These are phyloP conservation scores for Andricus curvator DNA, from an alignment of 2,888 invertebrate genomes.

Conservation along the genomic window DNA sequence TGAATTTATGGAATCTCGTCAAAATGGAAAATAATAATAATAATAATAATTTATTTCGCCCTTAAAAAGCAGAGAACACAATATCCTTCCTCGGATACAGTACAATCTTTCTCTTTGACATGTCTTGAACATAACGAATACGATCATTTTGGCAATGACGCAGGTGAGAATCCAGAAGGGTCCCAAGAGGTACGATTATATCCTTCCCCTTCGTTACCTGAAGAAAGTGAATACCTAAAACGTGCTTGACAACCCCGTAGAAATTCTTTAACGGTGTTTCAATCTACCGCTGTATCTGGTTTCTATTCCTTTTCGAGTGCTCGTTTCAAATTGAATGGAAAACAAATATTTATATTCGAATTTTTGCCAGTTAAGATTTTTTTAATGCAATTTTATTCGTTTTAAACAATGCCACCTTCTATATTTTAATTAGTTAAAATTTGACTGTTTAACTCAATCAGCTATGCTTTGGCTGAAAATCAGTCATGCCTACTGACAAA, in stretches of 20 bases:
- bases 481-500: no score
- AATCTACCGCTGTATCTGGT: not conserved
- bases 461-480: no score
- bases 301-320: not conserved
- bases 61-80: constrained; percentile 12
- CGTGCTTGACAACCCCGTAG: constrained; percentile 33
- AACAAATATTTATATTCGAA: not conserved
- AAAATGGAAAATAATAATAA: constrained; percentile 23
- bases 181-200: constrained; percentile 24
- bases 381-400: no score
- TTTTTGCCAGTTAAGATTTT: not conserved
- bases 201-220: constrained; percentile 14
- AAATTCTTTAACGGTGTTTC: constrained; percentile 34
- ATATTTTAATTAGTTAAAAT: no score
- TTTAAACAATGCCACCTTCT: no score
- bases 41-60: constrained; percentile 12
- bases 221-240: constrained; percentile 38
- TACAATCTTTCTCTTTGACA: not conserved
- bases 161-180: constrained; percentile 34
- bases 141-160: constrained; percentile 34
- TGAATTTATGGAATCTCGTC: not conserved
- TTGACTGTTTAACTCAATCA: no score
- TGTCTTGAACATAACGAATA: constrained; percentile 6
- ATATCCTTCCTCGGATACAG: not conserved
- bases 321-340: not conserved